Evolutionary conservation across 2,888 invertebrate genomes (phyloP), one percentile per base, ranked within the genome.

Genomic region (Drosophila melanocephala): DNA sequence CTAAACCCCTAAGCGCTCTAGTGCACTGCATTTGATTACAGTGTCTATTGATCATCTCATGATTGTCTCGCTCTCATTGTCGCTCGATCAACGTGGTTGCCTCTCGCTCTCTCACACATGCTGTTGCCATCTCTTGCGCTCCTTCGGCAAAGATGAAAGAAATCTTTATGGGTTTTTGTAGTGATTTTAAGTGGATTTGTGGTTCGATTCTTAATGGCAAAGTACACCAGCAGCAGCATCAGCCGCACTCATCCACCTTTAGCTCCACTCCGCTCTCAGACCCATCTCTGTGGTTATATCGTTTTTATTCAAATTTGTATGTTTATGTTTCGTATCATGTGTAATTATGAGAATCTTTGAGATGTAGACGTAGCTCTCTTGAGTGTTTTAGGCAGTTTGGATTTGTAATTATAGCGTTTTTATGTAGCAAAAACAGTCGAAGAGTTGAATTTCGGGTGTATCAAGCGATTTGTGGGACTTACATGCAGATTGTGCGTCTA

Each of bases 161-260:
- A 79, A 72, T 89, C 79, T 91, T 89, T 90, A 90, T 88, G 86
- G 90, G 81, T 89, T 91, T 91, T 81, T 84, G 91, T 89, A 89
- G 86, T 90, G 91, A 89, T 91, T 90, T 91, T 91, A 90, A 90
- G 90, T 91, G 90, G 90, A 90, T 91, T 91, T 91, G 89, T 89
- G 81, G 91, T 88, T 88, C 89, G 89, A 90, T 91, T 76, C 84
- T 87, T 91, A 91, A 91, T 89, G 90, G 90, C 86, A 84, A 91
- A 92, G 92, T 92, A 91, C 91, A 86, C 87, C 88, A 86, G 84
- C 70, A 75, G 66, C 51, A 51, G 53, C 52, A 35, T 6, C 68
- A 62, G 55, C 70, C 35, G 51, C 55, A 63, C 75, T 66, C 72
- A 75, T 76, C 67, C 78, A 72, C 81, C 77, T 73, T 79, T 71